These are phyloP conservation scores for Ophioninae sp. DNA, from an alignment of 2,888 invertebrate species.

Conservation along the genomic window DNA sequence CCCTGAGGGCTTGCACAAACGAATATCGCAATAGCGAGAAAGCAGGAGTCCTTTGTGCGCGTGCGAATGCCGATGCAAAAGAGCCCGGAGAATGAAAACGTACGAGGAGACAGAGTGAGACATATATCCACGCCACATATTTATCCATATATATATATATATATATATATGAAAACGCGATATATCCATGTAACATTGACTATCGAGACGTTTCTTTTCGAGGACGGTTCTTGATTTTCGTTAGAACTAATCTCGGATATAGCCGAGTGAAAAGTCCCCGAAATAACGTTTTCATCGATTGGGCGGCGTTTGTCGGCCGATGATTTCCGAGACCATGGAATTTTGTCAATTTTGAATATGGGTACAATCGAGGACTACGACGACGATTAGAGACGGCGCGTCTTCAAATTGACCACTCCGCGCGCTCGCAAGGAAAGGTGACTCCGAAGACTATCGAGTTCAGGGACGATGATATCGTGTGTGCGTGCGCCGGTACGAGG, in stretches of 20 bases:
- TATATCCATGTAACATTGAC: not conserved
- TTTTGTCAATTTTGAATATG: not conserved
- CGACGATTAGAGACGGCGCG: not conserved
- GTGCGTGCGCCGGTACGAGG: not conserved
- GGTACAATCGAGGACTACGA: not conserved
- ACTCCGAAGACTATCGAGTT: not conserved
- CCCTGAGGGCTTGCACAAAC: conserved; percentile 50
- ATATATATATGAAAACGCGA: not conserved
- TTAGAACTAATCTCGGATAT: not conserved
- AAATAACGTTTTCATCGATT: not conserved
- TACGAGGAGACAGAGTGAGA: conserved; percentile 48
- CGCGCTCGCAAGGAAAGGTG: not conserved
- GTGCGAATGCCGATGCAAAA: conserved; percentile 34
- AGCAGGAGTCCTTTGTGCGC: conserved; percentile 51
- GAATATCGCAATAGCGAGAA: conserved; percentile 42
- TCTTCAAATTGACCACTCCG: not conserved
- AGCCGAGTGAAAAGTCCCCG: not conserved
- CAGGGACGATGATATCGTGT: not conserved
- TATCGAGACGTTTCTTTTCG: not conserved
- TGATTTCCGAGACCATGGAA: not conserved
- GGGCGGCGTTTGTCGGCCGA: too few species aligned
- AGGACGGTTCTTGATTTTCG: not conserved
- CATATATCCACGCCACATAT: conserved; percentile 11
- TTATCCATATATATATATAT: conserved; percentile 1
- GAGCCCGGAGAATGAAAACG: conserved; percentile 48